Evolutionary conservation across 2,113 vertebrate species (phyloP).

Genomic region (Trematomus loennbergii): DNA sequence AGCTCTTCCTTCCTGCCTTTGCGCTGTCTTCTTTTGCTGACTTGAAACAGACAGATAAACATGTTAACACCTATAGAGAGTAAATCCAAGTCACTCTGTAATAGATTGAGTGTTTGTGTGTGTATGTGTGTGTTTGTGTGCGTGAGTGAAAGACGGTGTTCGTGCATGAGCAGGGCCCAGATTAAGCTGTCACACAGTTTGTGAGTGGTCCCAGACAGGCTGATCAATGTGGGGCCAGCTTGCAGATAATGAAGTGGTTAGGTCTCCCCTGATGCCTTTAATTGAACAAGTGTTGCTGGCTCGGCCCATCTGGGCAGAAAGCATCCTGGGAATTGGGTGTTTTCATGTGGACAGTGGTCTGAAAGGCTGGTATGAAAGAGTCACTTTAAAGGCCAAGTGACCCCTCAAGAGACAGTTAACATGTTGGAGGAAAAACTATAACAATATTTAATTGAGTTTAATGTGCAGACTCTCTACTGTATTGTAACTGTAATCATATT

Average conservation of each 20-base stretch:
- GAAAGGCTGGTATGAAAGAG: slow-evolving; percentile 32
- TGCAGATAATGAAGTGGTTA: slow-evolving; percentile 73
- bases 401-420: neutral
- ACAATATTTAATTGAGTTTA: neutral
- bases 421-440: neutral
- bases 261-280: slow-evolving; percentile 69
- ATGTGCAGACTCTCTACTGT: neutral
- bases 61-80: slow-evolving; percentile 22
- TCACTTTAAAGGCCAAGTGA: slow-evolving; percentile 7
- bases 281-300: slow-evolving; percentile 71
- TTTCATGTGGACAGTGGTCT: slow-evolving; percentile 36
- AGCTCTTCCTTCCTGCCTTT: neutral
- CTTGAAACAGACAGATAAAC: slow-evolving; percentile 20
- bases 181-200: slow-evolving; percentile 66
- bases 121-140: neutral
- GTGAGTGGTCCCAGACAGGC: slow-evolving; percentile 54
- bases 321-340: slow-evolving; percentile 65
- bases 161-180: slow-evolving; percentile 42
- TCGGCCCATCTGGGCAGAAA: slow-evolving; percentile 59
- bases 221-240: slow-evolving; percentile 75
- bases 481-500: slow-evolving; percentile 6
- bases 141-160: neutral
- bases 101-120: slow-evolving; percentile 9
- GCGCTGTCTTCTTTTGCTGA: slow-evolving; percentile 21
- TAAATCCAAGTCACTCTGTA: slow-evolving; percentile 9